Evolutionary conservation across 2,113 vertebrate genomes (phyloP), one percentile per base, ranked within the genome.

Genomic region (Sus scrofa): DNA sequence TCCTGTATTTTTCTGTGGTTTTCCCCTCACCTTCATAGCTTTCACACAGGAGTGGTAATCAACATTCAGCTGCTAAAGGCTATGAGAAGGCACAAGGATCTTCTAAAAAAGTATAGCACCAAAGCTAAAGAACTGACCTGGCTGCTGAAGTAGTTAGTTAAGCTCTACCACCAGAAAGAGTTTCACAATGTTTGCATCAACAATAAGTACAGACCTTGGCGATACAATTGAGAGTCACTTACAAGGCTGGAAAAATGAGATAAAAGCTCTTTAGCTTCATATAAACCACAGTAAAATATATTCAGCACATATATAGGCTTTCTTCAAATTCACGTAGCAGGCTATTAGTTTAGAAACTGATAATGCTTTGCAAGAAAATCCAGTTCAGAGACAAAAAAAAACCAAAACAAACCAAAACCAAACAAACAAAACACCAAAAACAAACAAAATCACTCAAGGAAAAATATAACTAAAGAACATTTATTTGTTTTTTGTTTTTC

Each of bases 381-480:
- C 60, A 37, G 32, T 89, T 93, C 37, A 84, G 58, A 95, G 58
- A 85, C 30, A 30, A 26, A 52, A 5, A 52, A 18, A 26, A 54
- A 70, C n/a, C n/a, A n/a, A n/a, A n/a, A n/a, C n/a, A 37, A 39
- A 37, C 56, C 54, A 63, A 74, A 77, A 84, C 60, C 27, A 62
- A 52, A 52, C 44, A 52, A 4, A 50, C 27, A 24, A 54, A 70
- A 37, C 32, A 37, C 56, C 54, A 63, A 74, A 77, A 84, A 67
- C 27, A 62, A 52, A 96, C 96, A 97, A 95, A 11, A 87, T 7
- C 95, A 99, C 97, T 96, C 95, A n/a, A 20, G 94, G 92, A 89
- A 93, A 82, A 96, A 90, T 90, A 97, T 98, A 99, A 98, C 98
- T 98, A 98, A 99, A 99, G 96, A 96, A 97, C 97, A 97, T 74